Base-by-base conservation (phyloP, 2,888 invertebrate genomes). In the Stenodera caucasica region DNA sequence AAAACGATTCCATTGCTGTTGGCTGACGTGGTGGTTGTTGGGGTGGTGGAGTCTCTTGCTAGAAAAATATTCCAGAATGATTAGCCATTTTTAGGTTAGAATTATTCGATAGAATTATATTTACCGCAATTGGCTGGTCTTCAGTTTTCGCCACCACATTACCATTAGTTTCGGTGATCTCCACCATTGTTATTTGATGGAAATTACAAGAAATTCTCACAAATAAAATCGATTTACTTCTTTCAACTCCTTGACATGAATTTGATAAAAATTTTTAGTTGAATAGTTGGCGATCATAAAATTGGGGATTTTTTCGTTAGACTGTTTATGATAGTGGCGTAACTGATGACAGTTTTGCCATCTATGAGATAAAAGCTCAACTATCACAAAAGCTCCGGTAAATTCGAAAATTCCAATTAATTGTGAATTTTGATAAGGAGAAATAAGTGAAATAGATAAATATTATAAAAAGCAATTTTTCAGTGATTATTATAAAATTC, bases 1-100 rank as follows among this genome's bases (percentile, higher is more conserved):
- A 88, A 77, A 92, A 92, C 4, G 91, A 91, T 78, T 92, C 92
- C 81, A 89, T 77, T 79, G 86, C 86, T 9, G 86, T 81, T 23
- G 89, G 89, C 73, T 87, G 88, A 55, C 78, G 72, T 63, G 75
- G 73, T 26, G 75, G 71, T 52, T 60, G 53, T 53, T 56, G 60
- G 57, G 60, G 61, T 67, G 52, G 52, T 29, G 52, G 40, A 18
- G 11, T 11, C 18, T 40, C 52, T 30, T 30, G 58, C 61, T 58
- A 30, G 4, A 58, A 54, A 49, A 49, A 14, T 49, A 29, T 45
- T 5, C 37, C 37, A 37, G 49, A 15, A 33, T 30, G 14, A 54
- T 30, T 52, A 30, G 14, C 21, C 14, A 30, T 32, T 32, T 52
- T 52, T 2, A 33, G 52, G 52, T 52, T 52, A 33, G 14, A 14